Base-by-base conservation (phyloP, 2,888 invertebrate genomes). In the Clostera curtula region DNA sequence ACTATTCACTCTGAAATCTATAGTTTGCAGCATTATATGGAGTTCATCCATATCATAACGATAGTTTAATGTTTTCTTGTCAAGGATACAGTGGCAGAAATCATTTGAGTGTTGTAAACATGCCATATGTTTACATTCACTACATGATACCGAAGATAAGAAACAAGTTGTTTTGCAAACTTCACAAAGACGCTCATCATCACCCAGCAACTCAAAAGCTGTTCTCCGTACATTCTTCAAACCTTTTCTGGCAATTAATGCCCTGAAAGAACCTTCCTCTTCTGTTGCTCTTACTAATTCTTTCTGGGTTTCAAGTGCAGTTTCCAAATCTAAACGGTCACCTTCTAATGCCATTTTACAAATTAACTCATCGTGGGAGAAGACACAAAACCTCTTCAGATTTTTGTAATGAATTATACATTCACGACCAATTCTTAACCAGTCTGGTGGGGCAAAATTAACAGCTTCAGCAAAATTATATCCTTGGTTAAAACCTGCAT, bases 391-490 rank as follows among this genome's bases (percentile, higher is more conserved):
- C 16, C 93, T 85, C 48, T 88, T 87, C 10, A 91, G 72, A 36
- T 82, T 80, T 36, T 90, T 87, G 56, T 93, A 93, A 56, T 92
- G 89, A 6, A 74, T 71, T 32, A 93, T 87, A 56, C 91, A 91
- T 19, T 86, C 85, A 26, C 92, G 83, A 1, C 93, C 93, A 58
- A 90, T 79, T 36, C 87, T 80, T 15, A 93, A 71, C 93, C 93
- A 93, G 67, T 93, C 92, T 29, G 91, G 88, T 12, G 92, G 91
- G 29, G 92, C 90, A 82, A 93, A 93, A 59, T 93, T 93, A n/a
- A 93, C 93, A 32, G 93, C 93, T 68, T 93, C 93, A 22, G 93
- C 93, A 82, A 92, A 91, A 67, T 93, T 93, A 63, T 91, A 91
- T 1, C 93, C 93, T 58, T 92, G 91, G 64, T 93, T 93, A 56